Base-by-base conservation (phyloP, 2,888 invertebrate genomes). In the Sympetrum striolatum region DNA sequence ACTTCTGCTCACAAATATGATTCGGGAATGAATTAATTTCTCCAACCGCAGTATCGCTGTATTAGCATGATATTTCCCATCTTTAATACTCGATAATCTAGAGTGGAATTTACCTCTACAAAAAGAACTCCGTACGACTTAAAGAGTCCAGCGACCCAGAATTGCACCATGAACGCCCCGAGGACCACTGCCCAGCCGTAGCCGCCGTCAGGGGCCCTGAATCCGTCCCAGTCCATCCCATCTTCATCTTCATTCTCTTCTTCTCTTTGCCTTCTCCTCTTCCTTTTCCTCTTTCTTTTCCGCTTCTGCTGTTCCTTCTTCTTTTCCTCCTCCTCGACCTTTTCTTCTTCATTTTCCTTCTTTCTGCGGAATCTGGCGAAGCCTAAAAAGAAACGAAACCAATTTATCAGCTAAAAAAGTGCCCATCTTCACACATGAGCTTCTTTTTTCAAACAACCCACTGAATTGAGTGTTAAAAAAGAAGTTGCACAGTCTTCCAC, bases 161-260 rank as follows among this genome's bases (percentile, higher is more conserved):
- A 91, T 90, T 92, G 92, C 90, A 92, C 91, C 44, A 92, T 90
- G 91, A 92, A 93, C 1, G 92, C 92, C 25, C 92, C 92, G n/a
- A 92, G 90, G 12, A 92, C 92, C n/a, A 93, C 91, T 81, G 92
- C 95, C 92, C 92, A 93, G 10, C 92, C 92, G 91, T 93, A 93
- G 0, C 93, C 93, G 6, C 93, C 92, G 91, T 93, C 93, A 15
- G 92, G 92, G 14, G 86, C 86, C 64, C 60, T 58, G 92, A 91
- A 91, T 91, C 90, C 37, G 92, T 91, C 81, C 90, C 91, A 90
- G 91, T 90, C 90, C 82, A 82, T 86, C n/a, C 39, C 60, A 80
- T 91, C 81, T 80, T 64, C 37, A 80, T 90, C 73, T 58, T 90
- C 79, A 86, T 79, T 92, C 90, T 91, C 92, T 8, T 90, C 64